phyloP scores from a whole-genome alignment of 2,888 invertebrate species.

The Uropetala carovei region DNA sequence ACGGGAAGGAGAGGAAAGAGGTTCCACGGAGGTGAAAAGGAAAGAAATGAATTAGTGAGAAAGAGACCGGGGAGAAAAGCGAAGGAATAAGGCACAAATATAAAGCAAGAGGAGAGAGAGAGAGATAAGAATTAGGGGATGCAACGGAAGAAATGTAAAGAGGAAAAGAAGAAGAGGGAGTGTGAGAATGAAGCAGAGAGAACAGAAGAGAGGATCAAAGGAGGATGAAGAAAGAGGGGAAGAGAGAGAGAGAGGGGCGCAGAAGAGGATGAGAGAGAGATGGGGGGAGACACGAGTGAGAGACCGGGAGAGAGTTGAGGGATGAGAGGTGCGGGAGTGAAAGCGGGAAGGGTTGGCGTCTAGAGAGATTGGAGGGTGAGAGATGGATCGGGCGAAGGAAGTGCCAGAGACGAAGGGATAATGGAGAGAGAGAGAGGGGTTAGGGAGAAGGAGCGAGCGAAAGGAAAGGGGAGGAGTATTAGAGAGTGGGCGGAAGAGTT shows the following conservation, averaged over 20 bases:
- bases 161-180: too few species aligned
- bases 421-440: not conserved
- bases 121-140: too few species aligned
- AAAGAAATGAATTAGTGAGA: too few species aligned
- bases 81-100: too few species aligned
- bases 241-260: not conserved
- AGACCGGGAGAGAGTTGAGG: not conserved
- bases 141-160: too few species aligned
- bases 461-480: not conserved
- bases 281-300: not conserved
- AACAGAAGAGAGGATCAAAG: too few species aligned
- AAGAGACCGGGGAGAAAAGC: too few species aligned
- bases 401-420: not conserved
- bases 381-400: not conserved
- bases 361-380: conserved; percentile 2
- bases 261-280: not conserved
- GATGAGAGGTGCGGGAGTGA: not conserved
- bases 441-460: not conserved
- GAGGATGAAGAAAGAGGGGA: not conserved
- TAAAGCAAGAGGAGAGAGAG: too few species aligned
- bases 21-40: too few species aligned
- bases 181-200: too few species aligned
- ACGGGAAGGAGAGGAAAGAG: too few species aligned
- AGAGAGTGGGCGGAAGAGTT: not conserved
- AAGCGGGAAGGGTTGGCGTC: not conserved